phyloP scores from a whole-genome alignment of 2,113 vertebrate genomes.

The Malurus melanocephalus region DNA sequence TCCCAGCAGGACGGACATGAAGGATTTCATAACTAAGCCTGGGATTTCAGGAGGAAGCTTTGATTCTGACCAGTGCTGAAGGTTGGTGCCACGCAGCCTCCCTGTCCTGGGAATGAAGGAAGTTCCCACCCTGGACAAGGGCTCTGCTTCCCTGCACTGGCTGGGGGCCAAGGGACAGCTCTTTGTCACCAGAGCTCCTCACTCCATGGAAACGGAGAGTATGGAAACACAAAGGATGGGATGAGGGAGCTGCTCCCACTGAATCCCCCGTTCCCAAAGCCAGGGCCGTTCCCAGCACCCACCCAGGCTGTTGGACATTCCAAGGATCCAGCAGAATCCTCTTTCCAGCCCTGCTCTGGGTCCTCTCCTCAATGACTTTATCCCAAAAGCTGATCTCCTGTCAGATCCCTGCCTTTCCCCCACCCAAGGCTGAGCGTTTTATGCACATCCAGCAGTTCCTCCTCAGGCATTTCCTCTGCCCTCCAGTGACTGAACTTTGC shows the following conservation, averaged over 20 bases:
- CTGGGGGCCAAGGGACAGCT: neutral
- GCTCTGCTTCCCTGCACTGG: neutral
- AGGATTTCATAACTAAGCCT: neutral
- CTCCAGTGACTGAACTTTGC: neutral
- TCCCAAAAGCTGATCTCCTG: neutral
- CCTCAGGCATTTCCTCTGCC: neutral
- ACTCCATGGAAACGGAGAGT: neutral
- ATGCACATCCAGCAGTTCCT: slow-evolving; percentile 2
- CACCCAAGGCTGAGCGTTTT: neutral
- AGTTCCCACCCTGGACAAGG: slow-evolving; percentile 12
- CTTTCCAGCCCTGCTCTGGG: neutral
- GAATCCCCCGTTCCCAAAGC: neutral
- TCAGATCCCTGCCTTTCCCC: neutral
- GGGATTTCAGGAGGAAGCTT: neutral
- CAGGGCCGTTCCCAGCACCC: too few species aligned
- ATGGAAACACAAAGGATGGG: fast-evolving
- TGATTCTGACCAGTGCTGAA: neutral
- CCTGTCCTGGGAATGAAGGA: neutral
- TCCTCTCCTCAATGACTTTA: neutral
- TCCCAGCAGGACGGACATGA: fast-evolving
- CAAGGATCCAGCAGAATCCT: neutral
- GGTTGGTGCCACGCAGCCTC: neutral
- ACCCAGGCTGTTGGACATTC: neutral
- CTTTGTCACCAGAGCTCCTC: neutral
- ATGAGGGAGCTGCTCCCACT: neutral